Base-by-base conservation (phyloP, 2,113 vertebrate species). In the Salvelinus fontinalis region DNA sequence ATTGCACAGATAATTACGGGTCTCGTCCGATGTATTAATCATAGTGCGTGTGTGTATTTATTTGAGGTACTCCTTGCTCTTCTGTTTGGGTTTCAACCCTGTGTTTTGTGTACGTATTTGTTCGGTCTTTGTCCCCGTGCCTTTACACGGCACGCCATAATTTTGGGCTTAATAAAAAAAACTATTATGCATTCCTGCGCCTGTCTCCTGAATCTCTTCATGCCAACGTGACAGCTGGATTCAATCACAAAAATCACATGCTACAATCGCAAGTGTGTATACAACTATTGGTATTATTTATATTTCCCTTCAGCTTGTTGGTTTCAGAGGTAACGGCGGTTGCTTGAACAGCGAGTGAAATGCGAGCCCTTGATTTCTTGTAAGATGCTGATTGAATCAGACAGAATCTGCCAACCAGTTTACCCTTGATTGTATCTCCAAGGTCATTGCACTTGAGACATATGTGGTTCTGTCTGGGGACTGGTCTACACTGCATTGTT, bases 301-400 rank as follows among this genome's bases (percentile, higher is more conserved):
- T 67, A 81, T 81, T 78, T 67, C 78, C 72, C 77, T 64, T 59
- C 34, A 39, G 34, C 34, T 39, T 39, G 34, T 39, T 39, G 29
- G 71, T 62, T n/a, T n/a, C 71, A 74, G 64, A 76, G 12, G 59
- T 64, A 76, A 74, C 31, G 54, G 60, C 20, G 71, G 44, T 73
- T 73, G 44, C 22, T 44, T 59, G 81, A 70, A 29, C 60, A 54
- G 76, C 71, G n/a, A 27, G 67, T 13, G 57, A 85, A 75, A 78
- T 11, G 3, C 51, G 65, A 76, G 79, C 77, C 68, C 79, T 76
- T 77, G 76, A 78, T 81, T 85, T 48, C 68, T 68, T 71, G 62
- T 51, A 13, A 84, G 81, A 86, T 69, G 70, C 75, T 87, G 79
- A 87, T 87, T 85, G 75, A 79, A 88, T 87, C 64, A 65, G 80